Percentiles rank a stretch among this genome's conserved stretches.
Evolutionary conservation across 2,113 vertebrate species (phyloP).

Genomic region (Rhegmatorhina hoffmannsi): DNA sequence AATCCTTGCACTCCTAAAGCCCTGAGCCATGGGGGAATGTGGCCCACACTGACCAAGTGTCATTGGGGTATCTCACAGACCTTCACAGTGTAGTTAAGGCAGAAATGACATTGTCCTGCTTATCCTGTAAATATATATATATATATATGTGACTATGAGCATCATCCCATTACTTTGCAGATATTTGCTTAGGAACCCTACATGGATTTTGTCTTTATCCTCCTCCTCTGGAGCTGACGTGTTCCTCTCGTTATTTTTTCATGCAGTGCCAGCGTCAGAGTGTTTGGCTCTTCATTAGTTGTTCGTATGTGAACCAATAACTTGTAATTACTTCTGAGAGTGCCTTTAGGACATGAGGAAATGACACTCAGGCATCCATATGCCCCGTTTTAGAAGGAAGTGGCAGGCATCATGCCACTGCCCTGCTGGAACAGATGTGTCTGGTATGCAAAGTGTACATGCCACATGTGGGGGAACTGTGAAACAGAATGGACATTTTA

Average conservation of each 20-base stretch:
- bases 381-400: neutral
- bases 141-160: neutral
- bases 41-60: neutral
- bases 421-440: neutral
- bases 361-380: neutral
- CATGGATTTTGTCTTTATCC: neutral
- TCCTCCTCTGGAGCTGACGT: neutral
- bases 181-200: neutral
- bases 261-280: neutral
- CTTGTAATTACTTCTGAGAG: constrained; percentile 17
- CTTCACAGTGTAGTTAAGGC: neutral
- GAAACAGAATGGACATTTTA: constrained; percentile 67
- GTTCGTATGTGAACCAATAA: neutral
- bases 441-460: neutral
- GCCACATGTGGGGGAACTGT: constrained; percentile 33
- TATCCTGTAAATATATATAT: neutral
- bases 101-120: neutral
- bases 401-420: neutral
- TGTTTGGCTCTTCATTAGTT: constrained; percentile 11
- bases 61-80: neutral
- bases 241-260: neutral
- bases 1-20: neutral
- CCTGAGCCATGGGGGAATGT: neutral
- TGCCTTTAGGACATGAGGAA: constrained; percentile 28
- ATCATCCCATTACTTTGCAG: neutral